These are phyloP conservation scores for Argyresthia goedartella DNA, from an alignment of 2,888 invertebrate genomes.

Conservation along the genomic window DNA sequence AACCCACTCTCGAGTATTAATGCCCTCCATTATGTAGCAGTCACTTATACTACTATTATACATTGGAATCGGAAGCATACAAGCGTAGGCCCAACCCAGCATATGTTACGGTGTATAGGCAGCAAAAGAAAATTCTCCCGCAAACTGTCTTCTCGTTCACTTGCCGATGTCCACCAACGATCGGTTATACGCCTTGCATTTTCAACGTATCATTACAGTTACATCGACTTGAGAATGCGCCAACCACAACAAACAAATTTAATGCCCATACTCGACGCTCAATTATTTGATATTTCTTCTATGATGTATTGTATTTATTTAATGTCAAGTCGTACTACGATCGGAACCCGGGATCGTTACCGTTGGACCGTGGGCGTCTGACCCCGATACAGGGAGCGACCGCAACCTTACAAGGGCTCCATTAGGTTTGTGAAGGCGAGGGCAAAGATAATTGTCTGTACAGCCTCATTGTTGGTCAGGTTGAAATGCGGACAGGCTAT, in stretches of 20 bases:
- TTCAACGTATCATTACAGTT: not conserved
- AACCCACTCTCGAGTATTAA: no score
- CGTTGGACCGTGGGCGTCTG: slow-evolving; percentile 38
- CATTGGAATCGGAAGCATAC: no score
- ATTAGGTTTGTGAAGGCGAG: slow-evolving; percentile 32
- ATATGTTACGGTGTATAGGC: no score
- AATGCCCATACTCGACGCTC: no score
- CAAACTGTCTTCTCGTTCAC: not conserved
- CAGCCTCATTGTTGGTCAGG: slow-evolving; percentile 24
- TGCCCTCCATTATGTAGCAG: no score
- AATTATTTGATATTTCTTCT: slow-evolving; percentile 8
- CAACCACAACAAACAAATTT: no score
- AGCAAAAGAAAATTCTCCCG: not conserved
- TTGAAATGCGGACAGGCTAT: slow-evolving; percentile 3
- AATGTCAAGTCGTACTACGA: slow-evolving; percentile 23
- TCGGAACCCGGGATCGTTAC: slow-evolving; percentile 39
- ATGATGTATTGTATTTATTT: slow-evolving; percentile 24
- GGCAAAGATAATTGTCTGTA: slow-evolving; percentile 30
- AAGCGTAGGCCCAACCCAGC: no score
- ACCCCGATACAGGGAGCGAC: slow-evolving; percentile 30
- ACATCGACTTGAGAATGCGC: not conserved
- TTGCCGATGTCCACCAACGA: not conserved
- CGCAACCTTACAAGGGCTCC: slow-evolving; percentile 41
- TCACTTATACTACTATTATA: no score
- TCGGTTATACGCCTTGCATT: not conserved